Conservation (phyloP, 2,888 invertebrate genomes). For the Plagodis dolabraria region DNA sequence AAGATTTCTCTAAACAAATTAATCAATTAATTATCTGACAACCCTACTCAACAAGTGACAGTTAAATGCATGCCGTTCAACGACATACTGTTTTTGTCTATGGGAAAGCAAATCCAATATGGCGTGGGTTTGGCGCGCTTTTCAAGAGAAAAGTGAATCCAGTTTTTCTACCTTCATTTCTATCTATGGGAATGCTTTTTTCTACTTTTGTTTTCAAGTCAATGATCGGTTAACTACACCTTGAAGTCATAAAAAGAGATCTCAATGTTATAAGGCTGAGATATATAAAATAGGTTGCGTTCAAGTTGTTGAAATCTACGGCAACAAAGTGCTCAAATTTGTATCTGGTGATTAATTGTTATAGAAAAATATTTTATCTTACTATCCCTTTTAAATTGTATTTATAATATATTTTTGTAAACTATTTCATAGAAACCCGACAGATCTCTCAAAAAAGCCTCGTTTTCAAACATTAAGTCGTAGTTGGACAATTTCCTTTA, state of each 20-base stretch:
- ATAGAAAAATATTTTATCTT: no score
- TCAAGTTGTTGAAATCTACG: no score
- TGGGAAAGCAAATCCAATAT: slow-evolving; percentile 53
- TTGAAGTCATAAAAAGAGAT: not conserved
- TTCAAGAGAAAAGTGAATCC: slow-evolving; percentile 48
- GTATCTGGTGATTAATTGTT: no score
- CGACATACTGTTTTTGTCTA: slow-evolving; percentile 29
- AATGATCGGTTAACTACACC: slow-evolving; percentile 23
- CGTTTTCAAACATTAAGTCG: no score
- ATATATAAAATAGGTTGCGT: no score
- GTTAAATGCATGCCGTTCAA: slow-evolving; percentile 32
- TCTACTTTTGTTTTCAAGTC: slow-evolving; percentile 29
- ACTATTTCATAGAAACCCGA: no score
- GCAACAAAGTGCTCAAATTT: no score
- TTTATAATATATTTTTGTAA: no score
- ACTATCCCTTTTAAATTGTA: no score
- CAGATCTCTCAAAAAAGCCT: no score
- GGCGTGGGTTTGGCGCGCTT: slow-evolving; percentile 47
- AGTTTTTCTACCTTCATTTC: slow-evolving; percentile 37
- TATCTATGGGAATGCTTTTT: slow-evolving; percentile 44
- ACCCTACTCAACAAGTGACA: slow-evolving; percentile 27
- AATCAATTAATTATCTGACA: slow-evolving; percentile 15
- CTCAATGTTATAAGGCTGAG: no score
- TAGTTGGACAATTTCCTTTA: no score
- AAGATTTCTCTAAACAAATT: slow-evolving; percentile 8